phyloP scores from a whole-genome alignment of 92 coral and sea anemone genomes.

The Zoanthus sociatus region DNA sequence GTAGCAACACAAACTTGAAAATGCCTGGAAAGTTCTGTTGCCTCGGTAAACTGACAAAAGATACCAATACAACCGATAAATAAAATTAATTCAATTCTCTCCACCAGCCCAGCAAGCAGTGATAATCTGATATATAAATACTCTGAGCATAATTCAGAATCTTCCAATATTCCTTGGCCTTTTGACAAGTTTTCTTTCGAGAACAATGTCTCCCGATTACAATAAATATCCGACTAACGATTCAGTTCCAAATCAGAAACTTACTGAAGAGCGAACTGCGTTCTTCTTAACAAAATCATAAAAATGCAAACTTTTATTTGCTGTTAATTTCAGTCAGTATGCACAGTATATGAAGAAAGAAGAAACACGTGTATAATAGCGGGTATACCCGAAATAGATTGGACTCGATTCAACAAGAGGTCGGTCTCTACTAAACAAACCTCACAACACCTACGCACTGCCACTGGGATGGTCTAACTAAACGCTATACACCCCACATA shows the following conservation, averaged over 20 bases:
- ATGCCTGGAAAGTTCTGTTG: background rate
- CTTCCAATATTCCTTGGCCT: background rate
- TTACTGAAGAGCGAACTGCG: too few relatives aligned
- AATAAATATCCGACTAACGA: too few relatives aligned
- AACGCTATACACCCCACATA: background rate
- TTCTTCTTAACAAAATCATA: too few relatives aligned
- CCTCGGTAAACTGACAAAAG: background rate
- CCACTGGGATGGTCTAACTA: background rate
- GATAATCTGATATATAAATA: background rate
- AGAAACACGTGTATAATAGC: too few relatives aligned
- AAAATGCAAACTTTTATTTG: too few relatives aligned
- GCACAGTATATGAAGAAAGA: too few relatives aligned
- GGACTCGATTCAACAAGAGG: too few relatives aligned
- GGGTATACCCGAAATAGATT: too few relatives aligned
- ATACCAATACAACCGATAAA: background rate
- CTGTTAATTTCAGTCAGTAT: too few relatives aligned
- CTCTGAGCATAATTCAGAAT: too few relatives aligned
- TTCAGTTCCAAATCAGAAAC: too few relatives aligned
- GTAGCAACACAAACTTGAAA: background rate
- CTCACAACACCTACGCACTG: background rate
- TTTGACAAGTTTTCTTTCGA: background rate
- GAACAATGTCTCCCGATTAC: background rate
- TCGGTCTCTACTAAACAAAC: too few relatives aligned
- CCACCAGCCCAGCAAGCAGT: background rate
- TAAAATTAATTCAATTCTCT: background rate